Evolutionary conservation across 2,113 vertebrate genomes (phyloP), one percentile per base, ranked within the genome.

Genomic region (Herpetotheres cachinnans): DNA sequence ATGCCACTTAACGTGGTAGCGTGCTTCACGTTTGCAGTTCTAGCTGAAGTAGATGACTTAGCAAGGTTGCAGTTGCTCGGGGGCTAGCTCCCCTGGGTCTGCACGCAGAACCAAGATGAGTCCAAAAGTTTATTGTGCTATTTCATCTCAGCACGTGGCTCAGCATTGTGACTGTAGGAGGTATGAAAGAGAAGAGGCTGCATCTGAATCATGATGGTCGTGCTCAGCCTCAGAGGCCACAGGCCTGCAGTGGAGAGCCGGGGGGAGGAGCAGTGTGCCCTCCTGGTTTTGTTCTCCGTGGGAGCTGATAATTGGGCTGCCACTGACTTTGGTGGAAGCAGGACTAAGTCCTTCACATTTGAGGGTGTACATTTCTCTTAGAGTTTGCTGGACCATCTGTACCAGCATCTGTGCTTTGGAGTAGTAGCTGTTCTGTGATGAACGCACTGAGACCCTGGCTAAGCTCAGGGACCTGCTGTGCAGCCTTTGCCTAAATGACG

Each of bases 191-290:
- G 40, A 69, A 14, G 42, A 74, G 36, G 29, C 80, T 81, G 32
- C 50, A 19, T 50, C 62, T 73, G 67, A 74, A 11, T 58, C 15
- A 2, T 15, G 19, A 1, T 67, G 44, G 19, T 59, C 0, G 0
- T 76, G 44, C 58, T 80, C 34, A 58, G 38, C 19, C 12, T 83
- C 58, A 11, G 59, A 74, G 34, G 54, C 40, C 16, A 62, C 22
- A 34, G 46, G 27, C 47, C 52, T 82, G 46, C 49, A 34, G 7
- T 25, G 63, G 24, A 42, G 27, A 66, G 2, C 34, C 40, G 36
- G 12, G 4, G 24, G 13, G 7, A 62, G 25, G 49, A 86, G 7
- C 34, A 36, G 11, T 20, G 22, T 61, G 20, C 44, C 38, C 18
- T 70, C 2, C 1, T 70, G 5, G 11, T 65, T 32, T 69, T 76